Percentiles rank a stretch among this genome's conserved stretches.
These are phyloP conservation scores for Callionymus lyra DNA, from an alignment of 2,113 vertebrate species.

Conservation along the genomic window DNA sequence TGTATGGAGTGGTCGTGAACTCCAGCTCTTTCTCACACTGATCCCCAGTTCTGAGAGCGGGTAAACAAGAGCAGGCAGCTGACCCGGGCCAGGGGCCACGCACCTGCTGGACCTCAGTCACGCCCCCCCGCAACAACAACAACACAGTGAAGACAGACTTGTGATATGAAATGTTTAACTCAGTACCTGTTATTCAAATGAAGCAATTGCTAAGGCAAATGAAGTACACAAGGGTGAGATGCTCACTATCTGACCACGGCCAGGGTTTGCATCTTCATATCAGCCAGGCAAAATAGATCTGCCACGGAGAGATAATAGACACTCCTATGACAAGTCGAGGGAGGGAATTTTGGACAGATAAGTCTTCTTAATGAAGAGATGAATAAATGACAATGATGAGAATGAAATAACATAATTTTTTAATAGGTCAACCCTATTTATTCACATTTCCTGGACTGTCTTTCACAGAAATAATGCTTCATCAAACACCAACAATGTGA, in stretches of 20 bases:
- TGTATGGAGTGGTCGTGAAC: too few species aligned
- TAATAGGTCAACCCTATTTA: too few species aligned
- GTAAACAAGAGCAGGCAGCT: slow-evolving; percentile 42
- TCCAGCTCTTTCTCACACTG: slow-evolving; percentile 10
- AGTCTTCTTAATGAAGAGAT: too few species aligned
- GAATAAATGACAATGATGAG: too few species aligned
- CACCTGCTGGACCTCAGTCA: slow-evolving; percentile 10
- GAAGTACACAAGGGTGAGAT: slow-evolving; percentile 11
- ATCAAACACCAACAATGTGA: too few species aligned
- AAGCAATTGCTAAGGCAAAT: slow-evolving; percentile 43
- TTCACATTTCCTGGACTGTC: too few species aligned
- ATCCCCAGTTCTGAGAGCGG: slow-evolving; percentile 23
- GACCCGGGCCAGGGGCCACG: slow-evolving; percentile 35
- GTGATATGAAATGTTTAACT: slow-evolving; percentile 18
- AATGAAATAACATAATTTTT: too few species aligned
- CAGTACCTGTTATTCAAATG: slow-evolving; percentile 37
- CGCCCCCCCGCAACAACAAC: not conserved
- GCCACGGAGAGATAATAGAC: slow-evolving; percentile 50
- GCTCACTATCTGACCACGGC: slow-evolving; percentile 29
- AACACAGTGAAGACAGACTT: slow-evolving; percentile 6
- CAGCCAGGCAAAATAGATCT: slow-evolving; percentile 27
- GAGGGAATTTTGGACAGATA: too few species aligned
- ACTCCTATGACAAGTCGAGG: slow-evolving; percentile 32
- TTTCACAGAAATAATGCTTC: too few species aligned
- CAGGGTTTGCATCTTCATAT: slow-evolving; percentile 35